phyloP scores from a whole-genome alignment of 1,140 invertebrate genomes.

The Pararge aegeria region DNA sequence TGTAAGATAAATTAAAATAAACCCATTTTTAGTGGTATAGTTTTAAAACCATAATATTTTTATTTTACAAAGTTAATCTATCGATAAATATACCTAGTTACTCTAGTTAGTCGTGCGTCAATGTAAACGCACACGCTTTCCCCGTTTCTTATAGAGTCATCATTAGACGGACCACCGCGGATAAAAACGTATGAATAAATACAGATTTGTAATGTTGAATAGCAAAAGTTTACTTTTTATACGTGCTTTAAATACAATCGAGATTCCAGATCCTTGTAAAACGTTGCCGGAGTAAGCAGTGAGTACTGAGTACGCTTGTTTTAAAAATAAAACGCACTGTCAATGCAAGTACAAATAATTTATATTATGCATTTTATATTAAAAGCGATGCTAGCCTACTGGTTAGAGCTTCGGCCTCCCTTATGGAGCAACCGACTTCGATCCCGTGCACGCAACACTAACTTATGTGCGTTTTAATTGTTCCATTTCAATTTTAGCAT shows the following conservation, averaged over 20 bases:
- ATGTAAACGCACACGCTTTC: background rate
- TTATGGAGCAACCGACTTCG: no score
- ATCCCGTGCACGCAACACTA: no score
- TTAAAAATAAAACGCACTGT: background rate
- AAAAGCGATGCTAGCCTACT: no score
- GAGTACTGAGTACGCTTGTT: constrained; percentile 1
- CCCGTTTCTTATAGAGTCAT: constrained; percentile 10
- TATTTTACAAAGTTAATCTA: no score
- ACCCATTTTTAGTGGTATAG: no score
- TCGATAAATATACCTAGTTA: no score
- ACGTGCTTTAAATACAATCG: constrained; percentile 5
- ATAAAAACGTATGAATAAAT: constrained; percentile 10
- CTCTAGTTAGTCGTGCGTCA: background rate
- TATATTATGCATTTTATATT: no score
- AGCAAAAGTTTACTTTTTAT: constrained; percentile 6
- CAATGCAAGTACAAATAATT: background rate
- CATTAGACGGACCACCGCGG: constrained; percentile 8
- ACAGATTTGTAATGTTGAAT: constrained; percentile 3
- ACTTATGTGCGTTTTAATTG: no score
- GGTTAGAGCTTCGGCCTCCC: no score
- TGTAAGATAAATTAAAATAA: no score
- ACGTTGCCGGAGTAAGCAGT: background rate
- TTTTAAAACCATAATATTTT: no score
- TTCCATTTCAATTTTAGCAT: no score
- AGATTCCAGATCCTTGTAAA: constrained; percentile 2